Conservation (phyloP, 2,797 vertebrate species). For the Labroides dimidiatus region DNA sequence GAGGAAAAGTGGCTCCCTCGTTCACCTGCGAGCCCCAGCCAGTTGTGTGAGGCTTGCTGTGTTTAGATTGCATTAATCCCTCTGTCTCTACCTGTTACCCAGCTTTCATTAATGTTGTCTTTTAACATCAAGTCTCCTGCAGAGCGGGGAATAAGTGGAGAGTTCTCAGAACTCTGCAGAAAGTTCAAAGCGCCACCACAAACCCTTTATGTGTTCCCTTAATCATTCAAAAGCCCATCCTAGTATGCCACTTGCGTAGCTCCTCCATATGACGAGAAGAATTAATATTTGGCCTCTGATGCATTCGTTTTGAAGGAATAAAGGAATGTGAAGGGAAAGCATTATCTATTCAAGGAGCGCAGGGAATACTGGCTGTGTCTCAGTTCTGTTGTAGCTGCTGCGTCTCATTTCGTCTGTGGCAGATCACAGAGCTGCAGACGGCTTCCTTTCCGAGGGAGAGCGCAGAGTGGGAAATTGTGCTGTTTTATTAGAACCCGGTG, state of each 20-base stretch:
- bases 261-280: constrained; percentile 82
- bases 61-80: constrained; percentile 83
- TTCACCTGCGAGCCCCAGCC: constrained; percentile 72
- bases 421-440: constrained; percentile 85
- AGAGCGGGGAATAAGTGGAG: constrained; percentile 84
- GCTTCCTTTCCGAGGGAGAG: constrained; percentile 74
- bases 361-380: constrained; percentile 82
- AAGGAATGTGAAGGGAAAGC: constrained; percentile 86
- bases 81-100: constrained; percentile 86
- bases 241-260: constrained; percentile 84
- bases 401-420: constrained; percentile 86
- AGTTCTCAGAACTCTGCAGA: constrained; percentile 75
- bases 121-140: constrained; percentile 85
- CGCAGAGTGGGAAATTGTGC: constrained; percentile 77
- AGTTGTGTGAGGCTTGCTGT: constrained; percentile 70
- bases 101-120: constrained; percentile 85
- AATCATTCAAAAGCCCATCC: constrained; percentile 87
- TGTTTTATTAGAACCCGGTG: constrained; percentile 83
- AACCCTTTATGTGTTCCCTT: constrained; percentile 87
- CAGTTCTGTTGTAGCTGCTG: constrained; percentile 84
- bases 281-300: constrained; percentile 90
- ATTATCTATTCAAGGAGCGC: constrained; percentile 88
- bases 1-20: constrained; percentile 72
- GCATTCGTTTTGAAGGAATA: constrained; percentile 89
- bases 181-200: constrained; percentile 85